Evolutionary conservation across 2,797 vertebrate species (phyloP), one percentile per base, ranked within the genome.

Genomic region (Sebastes iracundus): DNA sequence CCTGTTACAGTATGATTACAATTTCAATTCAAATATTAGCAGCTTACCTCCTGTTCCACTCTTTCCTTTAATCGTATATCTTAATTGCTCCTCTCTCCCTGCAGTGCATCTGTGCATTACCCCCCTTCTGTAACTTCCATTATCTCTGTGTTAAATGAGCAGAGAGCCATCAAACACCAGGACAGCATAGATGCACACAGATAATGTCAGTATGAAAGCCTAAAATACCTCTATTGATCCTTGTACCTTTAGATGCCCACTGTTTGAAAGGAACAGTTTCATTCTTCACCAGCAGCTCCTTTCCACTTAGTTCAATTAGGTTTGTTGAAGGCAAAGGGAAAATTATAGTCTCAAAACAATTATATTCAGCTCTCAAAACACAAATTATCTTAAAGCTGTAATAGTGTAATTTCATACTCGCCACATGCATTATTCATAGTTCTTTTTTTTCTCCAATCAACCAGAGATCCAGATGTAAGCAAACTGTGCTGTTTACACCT

Each of bases 331-430:
- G 83, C 59, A 81, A 71, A 76, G 78, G 75, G 75, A 58, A 82
- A 86, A 80, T 86, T 81, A 64, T 76, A 78, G 84, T 87, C 90
- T 90, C 83, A 79, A 72, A 82, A 77, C 77, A 82, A 63, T 77
- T 90, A 80, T 77, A 88, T 84, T n/a, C 73, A 22, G 79, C 72
- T 83, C 77, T 85, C 83, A 82, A 83, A 87, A 75, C 80, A 81
- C 42, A 27, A 78, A 68, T 87, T 66, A 90, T 92, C 88, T 94
- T 81, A 91, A 88, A 86, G 13, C 80, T 87, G 78, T 81, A 61
- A 71, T 77, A 68, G 84, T 92, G 86, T 84, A 18, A 80, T 89
- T 84, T 87, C 75, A 83, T 75, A 74, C 59, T 68, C 35, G 1
- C 65, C 52, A 52, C 65, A 86, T 87, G 55, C 75, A 84, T 87